Conservation (phyloP, 2,888 invertebrate genomes). For the Drosophila kuntzei region DNA sequence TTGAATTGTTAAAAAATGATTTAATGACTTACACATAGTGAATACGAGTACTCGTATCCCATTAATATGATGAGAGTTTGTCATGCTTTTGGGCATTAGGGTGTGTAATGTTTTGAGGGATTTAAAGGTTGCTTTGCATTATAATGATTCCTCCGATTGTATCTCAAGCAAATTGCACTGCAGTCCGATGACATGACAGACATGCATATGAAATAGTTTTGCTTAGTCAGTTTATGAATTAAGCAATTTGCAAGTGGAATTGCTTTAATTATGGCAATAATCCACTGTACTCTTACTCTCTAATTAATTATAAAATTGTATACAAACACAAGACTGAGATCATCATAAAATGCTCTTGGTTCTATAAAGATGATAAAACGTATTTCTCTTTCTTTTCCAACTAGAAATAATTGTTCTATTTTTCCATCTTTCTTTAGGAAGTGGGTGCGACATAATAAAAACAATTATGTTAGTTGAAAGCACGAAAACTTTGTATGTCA, state of each 20-base stretch:
- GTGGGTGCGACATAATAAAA: conserved; percentile 36
- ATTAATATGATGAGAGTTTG: conserved; percentile 42
- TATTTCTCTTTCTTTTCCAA: background rate
- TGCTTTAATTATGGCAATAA: conserved; percentile 32
- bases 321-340: conserved; percentile 4
- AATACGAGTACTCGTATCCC: background rate
- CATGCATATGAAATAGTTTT: conserved; percentile 32
- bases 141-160: conserved; percentile 46
- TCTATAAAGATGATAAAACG: background rate
- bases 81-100: conserved; percentile 37
- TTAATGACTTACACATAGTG: conserved; percentile 42
- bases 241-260: conserved; percentile 22
- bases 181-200: conserved; percentile 34
- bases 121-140: conserved; percentile 33
- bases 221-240: conserved; percentile 21
- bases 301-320: conserved; percentile 29
- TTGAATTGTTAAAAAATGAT: conserved; percentile 26
- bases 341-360: conserved; percentile 13
- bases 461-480: conserved; percentile 31
- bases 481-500: conserved; percentile 23
- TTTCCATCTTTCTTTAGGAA: conserved; percentile 29
- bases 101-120: conserved; percentile 22
- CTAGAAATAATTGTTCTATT: background rate
- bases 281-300: conserved; percentile 1
- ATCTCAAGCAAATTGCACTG: conserved; percentile 46